phyloP scores from a whole-genome alignment of 2,113 vertebrate genomes.

The Steatornis caripensis region DNA sequence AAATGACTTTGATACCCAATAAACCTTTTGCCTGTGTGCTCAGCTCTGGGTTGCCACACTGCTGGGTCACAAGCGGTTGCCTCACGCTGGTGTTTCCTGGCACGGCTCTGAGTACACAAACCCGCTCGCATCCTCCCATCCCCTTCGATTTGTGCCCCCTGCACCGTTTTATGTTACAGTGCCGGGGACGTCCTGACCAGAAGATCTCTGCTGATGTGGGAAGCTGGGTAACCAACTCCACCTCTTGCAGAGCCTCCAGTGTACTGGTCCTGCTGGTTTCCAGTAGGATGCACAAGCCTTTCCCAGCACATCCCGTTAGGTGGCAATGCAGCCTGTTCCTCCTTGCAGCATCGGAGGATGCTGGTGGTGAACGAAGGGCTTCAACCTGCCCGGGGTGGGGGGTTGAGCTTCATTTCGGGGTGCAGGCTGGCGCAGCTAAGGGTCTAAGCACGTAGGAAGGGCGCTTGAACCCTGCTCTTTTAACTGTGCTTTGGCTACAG shows the following conservation, averaged over 20 bases:
- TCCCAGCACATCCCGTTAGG: neutral
- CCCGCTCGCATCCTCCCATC: accelerated
- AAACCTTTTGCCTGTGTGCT: neutral
- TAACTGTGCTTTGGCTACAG: neutral
- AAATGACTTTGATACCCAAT: neutral
- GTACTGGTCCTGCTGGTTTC: neutral
- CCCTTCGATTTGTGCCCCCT: neutral
- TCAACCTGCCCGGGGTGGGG: neutral
- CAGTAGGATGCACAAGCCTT: neutral
- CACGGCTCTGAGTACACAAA: neutral
- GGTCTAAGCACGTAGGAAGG: accelerated
- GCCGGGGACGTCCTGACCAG: neutral
- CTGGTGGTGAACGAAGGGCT: neutral
- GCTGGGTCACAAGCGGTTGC: accelerated
- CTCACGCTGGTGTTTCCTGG: neutral
- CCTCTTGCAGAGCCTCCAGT: neutral
- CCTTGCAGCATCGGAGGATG: neutral
- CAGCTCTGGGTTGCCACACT: neutral
- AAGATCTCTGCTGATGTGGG: no score
- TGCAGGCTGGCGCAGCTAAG: neutral
- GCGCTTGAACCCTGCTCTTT: neutral
- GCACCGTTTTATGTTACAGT: neutral
- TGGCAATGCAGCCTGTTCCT: slow-evolving; percentile 14
- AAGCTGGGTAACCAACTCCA: neutral
- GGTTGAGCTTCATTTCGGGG: accelerated